A percentile compares a stretch with the other conserved stretches of the same genome.
These are phyloP conservation scores for Dinomys branickii DNA, from an alignment of 2,113 vertebrate species.

Conservation along the genomic window DNA sequence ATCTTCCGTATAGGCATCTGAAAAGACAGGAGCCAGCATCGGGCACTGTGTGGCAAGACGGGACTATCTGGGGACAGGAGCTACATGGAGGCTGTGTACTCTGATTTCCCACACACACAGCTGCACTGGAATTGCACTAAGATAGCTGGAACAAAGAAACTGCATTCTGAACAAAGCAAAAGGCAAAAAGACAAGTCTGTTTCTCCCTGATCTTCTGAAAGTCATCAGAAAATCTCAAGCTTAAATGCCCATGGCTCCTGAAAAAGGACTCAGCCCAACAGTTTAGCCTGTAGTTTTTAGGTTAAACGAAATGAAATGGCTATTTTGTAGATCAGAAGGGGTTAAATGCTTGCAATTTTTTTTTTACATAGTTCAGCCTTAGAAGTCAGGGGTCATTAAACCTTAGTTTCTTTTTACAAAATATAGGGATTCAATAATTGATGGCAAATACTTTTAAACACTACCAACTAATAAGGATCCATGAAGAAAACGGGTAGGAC, in stretches of 20 bases:
- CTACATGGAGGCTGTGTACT: background rate
- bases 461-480: background rate
- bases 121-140: background rate
- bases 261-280: background rate
- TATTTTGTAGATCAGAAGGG: background rate
- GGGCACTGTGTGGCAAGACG: fast-evolving
- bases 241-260: background rate
- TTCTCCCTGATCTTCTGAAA: background rate
- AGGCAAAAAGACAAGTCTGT: background rate
- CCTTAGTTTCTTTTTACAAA: slow-evolving; percentile 14
- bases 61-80: background rate
- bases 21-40: slow-evolving; percentile 11
- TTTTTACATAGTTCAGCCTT: background rate
- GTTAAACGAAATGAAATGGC: background rate
- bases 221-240: background rate
- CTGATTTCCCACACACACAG: background rate
- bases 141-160: background rate
- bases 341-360: background rate
- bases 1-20: slow-evolving; percentile 98
- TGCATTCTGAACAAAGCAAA: background rate
- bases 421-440: background rate
- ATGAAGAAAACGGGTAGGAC: background rate
- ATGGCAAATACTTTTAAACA: background rate
- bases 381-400: background rate
- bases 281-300: background rate